Evolutionary conservation across 2,797 vertebrate genomes (phyloP).

Genomic region (Eospalax fontanierii): DNA sequence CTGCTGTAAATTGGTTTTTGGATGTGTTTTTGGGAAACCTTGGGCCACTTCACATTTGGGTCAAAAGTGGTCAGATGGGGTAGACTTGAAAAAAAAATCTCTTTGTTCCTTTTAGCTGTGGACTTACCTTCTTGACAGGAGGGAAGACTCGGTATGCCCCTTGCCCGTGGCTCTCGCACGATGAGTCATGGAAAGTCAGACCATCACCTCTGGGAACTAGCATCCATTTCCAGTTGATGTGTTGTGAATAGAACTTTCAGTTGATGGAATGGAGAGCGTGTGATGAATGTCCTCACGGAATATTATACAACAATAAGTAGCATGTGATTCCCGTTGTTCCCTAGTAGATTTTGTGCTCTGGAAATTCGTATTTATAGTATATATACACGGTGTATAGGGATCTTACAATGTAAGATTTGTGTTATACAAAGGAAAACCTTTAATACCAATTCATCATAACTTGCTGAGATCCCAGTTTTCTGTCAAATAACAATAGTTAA

Average conservation of each 20-base stretch:
- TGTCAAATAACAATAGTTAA: conserved; percentile 31
- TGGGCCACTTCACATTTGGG: neutral
- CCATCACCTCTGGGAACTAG: neutral
- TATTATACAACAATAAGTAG: neutral
- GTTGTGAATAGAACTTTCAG: conserved; percentile 30
- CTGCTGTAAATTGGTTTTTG: neutral
- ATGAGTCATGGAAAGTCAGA: conserved; percentile 48
- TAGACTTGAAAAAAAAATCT: conserved; percentile 7
- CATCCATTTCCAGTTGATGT: conserved; percentile 32
- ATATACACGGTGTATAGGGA: too few species aligned
- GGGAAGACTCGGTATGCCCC: neutral
- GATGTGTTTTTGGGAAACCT: neutral
- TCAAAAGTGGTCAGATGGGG: neutral
- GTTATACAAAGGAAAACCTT: conserved; percentile 7
- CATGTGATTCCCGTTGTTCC: neutral
- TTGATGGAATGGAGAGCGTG: neutral
- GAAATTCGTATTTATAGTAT: neutral
- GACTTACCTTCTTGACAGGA: neutral
- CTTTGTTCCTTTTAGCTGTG: neutral
- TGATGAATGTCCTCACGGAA: neutral
- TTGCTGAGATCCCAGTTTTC: conserved; percentile 25
- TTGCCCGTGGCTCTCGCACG: neutral
- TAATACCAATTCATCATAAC: neutral
- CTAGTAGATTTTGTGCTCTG: neutral
- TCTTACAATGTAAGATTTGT: neutral